Conservation (phyloP, 2,113 vertebrate genomes). For the Cololabis saira region DNA sequence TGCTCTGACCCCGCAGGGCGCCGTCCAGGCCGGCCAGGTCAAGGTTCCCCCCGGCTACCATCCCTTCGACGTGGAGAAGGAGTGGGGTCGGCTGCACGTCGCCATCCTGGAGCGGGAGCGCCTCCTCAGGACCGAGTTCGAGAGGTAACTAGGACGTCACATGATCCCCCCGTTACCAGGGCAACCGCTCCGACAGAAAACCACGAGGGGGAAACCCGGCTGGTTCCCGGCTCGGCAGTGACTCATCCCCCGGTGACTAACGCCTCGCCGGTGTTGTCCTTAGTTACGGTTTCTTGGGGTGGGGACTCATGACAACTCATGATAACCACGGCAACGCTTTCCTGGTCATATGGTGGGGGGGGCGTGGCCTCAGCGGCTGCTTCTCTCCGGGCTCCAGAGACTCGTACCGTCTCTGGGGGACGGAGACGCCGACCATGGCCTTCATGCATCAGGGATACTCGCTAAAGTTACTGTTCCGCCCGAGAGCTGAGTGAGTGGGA, state of each 20-base stretch:
- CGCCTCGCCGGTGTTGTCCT: constrained; percentile 3
- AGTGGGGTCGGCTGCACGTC: constrained; percentile 93
- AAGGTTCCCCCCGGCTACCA: constrained; percentile 90
- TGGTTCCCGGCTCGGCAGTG: constrained; percentile 33
- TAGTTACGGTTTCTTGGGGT: constrained; percentile 24
- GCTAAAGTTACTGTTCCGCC: constrained; percentile 54
- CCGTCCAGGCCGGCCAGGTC: constrained; percentile 87
- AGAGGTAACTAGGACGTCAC: constrained; percentile 74
- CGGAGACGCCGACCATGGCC: constrained; percentile 62
- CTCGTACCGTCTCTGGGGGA: not conserved
- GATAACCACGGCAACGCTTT: constrained; percentile 35
- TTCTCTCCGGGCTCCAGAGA: not conserved
- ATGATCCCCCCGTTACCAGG: constrained; percentile 30
- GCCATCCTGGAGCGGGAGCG: constrained; percentile 93
- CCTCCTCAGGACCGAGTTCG: constrained; percentile 88
- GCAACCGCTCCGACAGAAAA: not conserved
- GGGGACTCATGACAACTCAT: constrained; percentile 46
- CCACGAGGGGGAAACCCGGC: constrained; percentile 5
- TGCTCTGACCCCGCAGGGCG: constrained; percentile 72
- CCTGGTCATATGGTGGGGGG: constrained; percentile 51
- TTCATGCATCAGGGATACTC: constrained; percentile 77
- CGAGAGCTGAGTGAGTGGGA: constrained; percentile 67
- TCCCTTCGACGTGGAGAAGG: constrained; percentile 95
- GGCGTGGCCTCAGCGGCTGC: constrained; percentile 29
- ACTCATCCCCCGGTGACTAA: constrained; percentile 47